Evolutionary conservation across 2,113 vertebrate species (phyloP).

Genomic region (Podarcis raffonei): DNA sequence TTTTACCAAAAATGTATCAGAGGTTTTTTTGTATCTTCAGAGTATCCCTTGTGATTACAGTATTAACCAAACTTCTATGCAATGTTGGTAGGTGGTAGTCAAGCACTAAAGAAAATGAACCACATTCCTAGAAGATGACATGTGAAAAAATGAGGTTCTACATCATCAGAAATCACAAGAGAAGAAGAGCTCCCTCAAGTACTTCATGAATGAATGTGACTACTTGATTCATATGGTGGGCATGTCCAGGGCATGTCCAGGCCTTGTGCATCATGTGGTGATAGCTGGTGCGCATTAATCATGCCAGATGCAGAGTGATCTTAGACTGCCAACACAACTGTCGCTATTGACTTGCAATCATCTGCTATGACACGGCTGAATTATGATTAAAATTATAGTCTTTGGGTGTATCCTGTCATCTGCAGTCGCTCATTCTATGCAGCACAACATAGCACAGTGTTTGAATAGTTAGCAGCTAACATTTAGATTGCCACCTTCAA

Average conservation of each 20-base stretch:
- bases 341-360: background rate
- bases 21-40: background rate
- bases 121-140: slow-evolving; percentile 12
- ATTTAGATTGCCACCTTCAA: background rate
- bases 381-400: background rate
- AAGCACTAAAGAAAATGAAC: background rate
- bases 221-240: background rate
- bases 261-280: background rate
- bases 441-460: background rate
- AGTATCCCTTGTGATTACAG: background rate
- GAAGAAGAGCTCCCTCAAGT: background rate
- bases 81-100: background rate
- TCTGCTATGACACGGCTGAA: background rate
- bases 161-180: background rate
- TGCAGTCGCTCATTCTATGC: background rate
- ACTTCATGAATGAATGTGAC: background rate
- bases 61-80: background rate
- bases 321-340: background rate
- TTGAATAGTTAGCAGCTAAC: background rate
- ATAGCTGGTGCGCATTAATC: background rate
- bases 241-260: background rate
- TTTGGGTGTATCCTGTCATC: background rate
- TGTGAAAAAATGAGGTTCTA: too few relatives aligned
- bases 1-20: background rate
- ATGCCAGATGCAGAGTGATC: background rate